A percentile compares a stretch with the other conserved stretches of the same genome.
Conservation (phyloP, 2,888 invertebrate genomes). For the Bruchidius siliquastri region DNA sequence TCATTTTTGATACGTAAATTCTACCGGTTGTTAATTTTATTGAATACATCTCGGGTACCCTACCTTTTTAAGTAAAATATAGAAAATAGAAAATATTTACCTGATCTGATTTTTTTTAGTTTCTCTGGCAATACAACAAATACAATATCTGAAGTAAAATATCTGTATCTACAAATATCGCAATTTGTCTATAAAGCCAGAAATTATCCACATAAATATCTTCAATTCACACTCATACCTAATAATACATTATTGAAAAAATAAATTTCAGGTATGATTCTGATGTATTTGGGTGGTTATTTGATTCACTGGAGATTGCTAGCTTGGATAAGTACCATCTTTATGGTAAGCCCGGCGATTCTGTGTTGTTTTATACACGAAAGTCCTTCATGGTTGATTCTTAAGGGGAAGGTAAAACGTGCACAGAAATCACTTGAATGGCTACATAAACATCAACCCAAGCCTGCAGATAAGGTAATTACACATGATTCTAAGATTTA, state of each 20-base stretch:
- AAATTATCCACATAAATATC: too few relatives aligned
- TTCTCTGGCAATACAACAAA: too few relatives aligned
- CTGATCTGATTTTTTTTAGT: too few relatives aligned
- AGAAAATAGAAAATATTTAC: too few relatives aligned
- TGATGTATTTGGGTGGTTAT: conserved; percentile 54
- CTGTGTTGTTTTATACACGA: conserved; percentile 53
- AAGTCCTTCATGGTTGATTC: conserved; percentile 56
- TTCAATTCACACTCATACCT: background rate
- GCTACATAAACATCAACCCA: conserved; percentile 46
- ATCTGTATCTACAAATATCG: too few relatives aligned
- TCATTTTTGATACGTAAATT: too few relatives aligned
- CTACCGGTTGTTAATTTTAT: too few relatives aligned
- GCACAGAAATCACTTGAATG: conserved; percentile 52
- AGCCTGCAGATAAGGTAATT: conserved; percentile 39
- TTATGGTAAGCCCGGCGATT: conserved; percentile 50
- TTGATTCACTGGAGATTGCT: conserved; percentile 53
- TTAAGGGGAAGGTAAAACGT: conserved; percentile 51
- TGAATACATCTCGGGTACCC: too few relatives aligned
- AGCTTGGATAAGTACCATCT: conserved; percentile 53
- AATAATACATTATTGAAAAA: background rate
- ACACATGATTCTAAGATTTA: background rate
- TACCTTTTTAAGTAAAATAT: too few relatives aligned
- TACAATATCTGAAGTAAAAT: too few relatives aligned
- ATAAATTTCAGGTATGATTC: conserved; percentile 49
- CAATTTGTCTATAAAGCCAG: too few relatives aligned